Conservation (phyloP, 2,113 vertebrate species). For the Lutjanus erythropterus region DNA sequence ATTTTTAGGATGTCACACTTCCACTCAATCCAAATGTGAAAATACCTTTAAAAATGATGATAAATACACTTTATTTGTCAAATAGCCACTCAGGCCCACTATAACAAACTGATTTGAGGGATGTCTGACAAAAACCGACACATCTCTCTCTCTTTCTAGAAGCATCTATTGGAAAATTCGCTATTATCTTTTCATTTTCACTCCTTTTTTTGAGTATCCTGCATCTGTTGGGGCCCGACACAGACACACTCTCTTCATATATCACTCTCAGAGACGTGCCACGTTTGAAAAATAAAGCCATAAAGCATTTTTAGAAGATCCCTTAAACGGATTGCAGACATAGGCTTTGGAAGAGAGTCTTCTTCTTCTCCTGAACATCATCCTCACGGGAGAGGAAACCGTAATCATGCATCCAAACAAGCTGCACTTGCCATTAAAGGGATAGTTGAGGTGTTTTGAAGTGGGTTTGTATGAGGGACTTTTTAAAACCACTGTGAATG, state of each 20-base stretch:
- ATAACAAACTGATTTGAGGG: background rate
- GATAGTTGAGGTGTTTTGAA: too few species aligned
- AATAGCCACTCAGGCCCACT: background rate
- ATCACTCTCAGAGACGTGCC: background rate
- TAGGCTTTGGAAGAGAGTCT: background rate
- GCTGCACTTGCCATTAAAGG: background rate
- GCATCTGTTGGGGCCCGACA: background rate
- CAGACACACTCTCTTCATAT: slow-evolving; percentile 1
- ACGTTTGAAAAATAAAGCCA: slow-evolving; percentile 13
- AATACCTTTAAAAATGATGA: background rate
- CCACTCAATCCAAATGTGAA: slow-evolving; percentile 4
- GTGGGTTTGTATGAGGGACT: too few species aligned
- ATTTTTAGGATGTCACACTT: slow-evolving; percentile 9
- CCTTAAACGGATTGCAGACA: background rate
- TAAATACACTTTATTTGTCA: background rate
- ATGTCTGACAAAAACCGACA: background rate
- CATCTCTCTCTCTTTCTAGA: background rate
- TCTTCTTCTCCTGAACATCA: too few species aligned
- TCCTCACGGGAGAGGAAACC: too few species aligned
- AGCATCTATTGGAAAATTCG: background rate
- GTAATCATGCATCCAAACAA: slow-evolving; percentile 11
- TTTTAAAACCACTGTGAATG: too few species aligned
- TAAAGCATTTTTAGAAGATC: slow-evolving; percentile 12
- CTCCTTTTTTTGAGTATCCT: background rate
- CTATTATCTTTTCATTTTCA: background rate